These are phyloP conservation scores for Chaetops frenatus DNA, from an alignment of 2,113 vertebrate species.

Conservation along the genomic window DNA sequence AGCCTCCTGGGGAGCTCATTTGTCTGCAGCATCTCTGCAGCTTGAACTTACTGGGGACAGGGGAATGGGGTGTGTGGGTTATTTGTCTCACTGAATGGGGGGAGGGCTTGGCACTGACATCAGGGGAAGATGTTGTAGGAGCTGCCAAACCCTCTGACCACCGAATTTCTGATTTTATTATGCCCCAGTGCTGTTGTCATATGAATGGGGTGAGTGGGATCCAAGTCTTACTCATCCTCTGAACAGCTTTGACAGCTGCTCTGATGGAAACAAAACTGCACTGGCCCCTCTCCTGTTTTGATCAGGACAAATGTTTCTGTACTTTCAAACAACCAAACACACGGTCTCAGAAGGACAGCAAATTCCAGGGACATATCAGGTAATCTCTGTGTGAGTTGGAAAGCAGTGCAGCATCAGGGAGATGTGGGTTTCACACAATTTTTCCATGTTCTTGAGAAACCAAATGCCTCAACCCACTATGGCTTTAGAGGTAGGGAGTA, in stretches of 20 bases:
- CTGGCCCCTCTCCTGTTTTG: background rate
- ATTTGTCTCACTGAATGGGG: background rate
- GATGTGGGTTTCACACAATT: background rate
- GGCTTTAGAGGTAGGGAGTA: background rate
- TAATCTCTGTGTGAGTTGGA: background rate
- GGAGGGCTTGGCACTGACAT: background rate
- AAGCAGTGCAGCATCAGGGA: background rate
- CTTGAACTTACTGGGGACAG: background rate
- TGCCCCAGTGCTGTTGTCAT: fast-evolving
- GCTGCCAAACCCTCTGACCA: background rate
- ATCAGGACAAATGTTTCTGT: background rate
- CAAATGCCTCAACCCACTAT: background rate
- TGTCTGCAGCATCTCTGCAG: background rate
- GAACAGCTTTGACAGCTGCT: background rate
- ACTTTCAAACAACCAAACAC: background rate
- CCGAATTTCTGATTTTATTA: background rate
- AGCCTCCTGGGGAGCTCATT: background rate
- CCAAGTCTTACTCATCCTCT: background rate
- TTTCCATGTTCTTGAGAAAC: background rate
- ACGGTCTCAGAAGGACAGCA: fast-evolving
- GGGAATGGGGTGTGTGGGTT: fast-evolving
- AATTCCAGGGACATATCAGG: background rate
- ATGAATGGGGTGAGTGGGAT: background rate
- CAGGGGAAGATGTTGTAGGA: background rate
- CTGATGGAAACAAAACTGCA: background rate